A percentile compares a stretch with the other conserved stretches of the same genome.
Conservation (phyloP, 2,797 vertebrate species). For the Xerus rutilus region DNA sequence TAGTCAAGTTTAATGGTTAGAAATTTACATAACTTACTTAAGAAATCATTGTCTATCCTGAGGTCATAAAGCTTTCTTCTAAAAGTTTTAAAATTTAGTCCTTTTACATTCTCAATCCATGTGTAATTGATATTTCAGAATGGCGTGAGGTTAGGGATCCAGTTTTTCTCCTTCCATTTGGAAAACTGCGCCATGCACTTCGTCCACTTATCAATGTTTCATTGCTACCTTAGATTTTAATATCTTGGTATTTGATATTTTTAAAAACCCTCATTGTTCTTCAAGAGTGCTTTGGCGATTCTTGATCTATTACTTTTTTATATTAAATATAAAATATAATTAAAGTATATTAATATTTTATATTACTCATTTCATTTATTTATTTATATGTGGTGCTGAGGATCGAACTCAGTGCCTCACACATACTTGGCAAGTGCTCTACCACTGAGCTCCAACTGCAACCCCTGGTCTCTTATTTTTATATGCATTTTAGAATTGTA, state of each 20-base stretch:
- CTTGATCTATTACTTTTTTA: background rate
- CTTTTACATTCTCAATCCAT: background rate
- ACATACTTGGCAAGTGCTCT: no score
- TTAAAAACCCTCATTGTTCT: background rate
- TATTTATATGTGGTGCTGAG: no score
- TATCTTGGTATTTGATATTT: background rate
- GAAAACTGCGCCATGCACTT: background rate
- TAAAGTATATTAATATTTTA: no score
- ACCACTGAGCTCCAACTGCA: no score
- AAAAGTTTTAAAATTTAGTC: background rate
- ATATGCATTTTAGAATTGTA: constrained; percentile 12
- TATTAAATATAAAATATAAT: no score
- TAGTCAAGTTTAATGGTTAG: constrained; percentile 31
- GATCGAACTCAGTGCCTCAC: no score
- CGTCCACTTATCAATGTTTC: background rate
- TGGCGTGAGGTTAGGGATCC: background rate
- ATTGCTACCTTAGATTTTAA: background rate
- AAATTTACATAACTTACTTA: constrained; percentile 1
- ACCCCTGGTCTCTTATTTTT: background rate
- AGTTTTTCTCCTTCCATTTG: background rate
- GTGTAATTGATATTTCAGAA: background rate
- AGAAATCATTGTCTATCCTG: constrained; percentile 17
- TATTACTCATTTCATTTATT: no score
- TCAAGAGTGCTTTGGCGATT: background rate
- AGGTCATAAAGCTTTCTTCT: background rate